These are phyloP conservation scores for Pheosia gnoma DNA, from an alignment of 2,888 invertebrate genomes.

Conservation along the genomic window DNA sequence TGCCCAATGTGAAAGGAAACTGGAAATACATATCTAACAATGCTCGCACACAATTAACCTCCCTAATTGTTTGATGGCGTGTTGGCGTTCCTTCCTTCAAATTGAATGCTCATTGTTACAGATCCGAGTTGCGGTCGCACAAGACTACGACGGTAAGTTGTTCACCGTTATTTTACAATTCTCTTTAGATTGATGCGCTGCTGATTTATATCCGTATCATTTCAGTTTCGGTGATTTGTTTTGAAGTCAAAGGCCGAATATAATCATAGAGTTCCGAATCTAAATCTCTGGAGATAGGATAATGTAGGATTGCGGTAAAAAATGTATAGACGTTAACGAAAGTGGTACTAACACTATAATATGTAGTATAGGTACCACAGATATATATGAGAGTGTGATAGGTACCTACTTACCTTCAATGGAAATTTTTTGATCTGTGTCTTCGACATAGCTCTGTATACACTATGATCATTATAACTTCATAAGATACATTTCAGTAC, in stretches of 20 bases:
- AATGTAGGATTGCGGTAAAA: constrained; percentile 2
- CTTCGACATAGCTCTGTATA: too few relatives aligned
- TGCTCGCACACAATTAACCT: constrained; percentile 53
- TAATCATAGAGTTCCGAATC: constrained; percentile 2
- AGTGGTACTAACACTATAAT: neutral
- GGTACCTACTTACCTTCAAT: neutral
- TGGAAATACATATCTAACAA: constrained; percentile 44
- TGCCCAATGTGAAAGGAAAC: constrained; percentile 42
- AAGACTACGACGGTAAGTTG: constrained; percentile 82
- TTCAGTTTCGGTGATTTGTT: constrained; percentile 8
- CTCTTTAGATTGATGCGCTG: constrained; percentile 15
- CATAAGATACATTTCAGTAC: too few relatives aligned
- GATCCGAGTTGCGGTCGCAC: constrained; percentile 68
- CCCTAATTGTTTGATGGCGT: constrained; percentile 58
- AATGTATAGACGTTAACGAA: neutral
- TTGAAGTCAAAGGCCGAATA: constrained; percentile 12
- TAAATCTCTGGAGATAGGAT: neutral
- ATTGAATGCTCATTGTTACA: constrained; percentile 77
- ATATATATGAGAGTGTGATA: too few relatives aligned
- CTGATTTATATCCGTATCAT: constrained; percentile 11
- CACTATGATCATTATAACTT: too few relatives aligned
- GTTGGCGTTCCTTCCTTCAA: constrained; percentile 58
- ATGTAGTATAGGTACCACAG: too few relatives aligned
- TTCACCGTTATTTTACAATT: constrained; percentile 31
- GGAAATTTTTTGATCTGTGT: neutral